Base-by-base conservation (phyloP, 2,888 invertebrate genomes). In the Myopa tessellatipennis region DNA sequence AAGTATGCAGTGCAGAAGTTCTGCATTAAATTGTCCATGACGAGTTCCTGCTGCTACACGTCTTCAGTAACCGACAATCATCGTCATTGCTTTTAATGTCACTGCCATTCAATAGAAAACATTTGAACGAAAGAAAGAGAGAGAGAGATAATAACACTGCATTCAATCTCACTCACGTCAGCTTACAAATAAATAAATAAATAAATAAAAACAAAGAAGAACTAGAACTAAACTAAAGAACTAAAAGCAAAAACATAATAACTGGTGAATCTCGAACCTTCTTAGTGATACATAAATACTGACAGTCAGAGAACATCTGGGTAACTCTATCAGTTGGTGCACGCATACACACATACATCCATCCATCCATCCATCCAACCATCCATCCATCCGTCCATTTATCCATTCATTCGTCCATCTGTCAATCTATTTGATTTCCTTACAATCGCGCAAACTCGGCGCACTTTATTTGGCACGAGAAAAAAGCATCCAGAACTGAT, bases 11-110 rank as follows among this genome's bases (percentile, higher is more conserved):
- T 34, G 26, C 65, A 78, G 76, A 75, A 77, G 70, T 79, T 79
- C 45, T 74, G 55, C 79, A 68, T 86, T 84, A 85, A 85, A 86
- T 86, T 85, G 83, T 80, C 85, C 83, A 86, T 84, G 86, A 85
- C 85, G 86, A 84, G 76, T 12, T 68, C 34, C 76, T 70, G 70
- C 70, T 76, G 61, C 67, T 45, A 10, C 45, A 50, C 16, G 36
- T 36, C 36, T 65, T 65, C 38, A 65, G 65, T 16, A 36, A 26
- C 50, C 38, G 65, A 16, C 74, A 34, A 14, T 71, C 16, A 58
- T n/a, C 34, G 38, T 45, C 70, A 14, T 6, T 69, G 50, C n/a
- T 34, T 26, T n/a, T n/a, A 67, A 14, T 55, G 55, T 45, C 45
- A 55, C 14, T 55, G 14, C 55, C 14, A 14, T 67, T 40, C 67